A percentile compares a stretch with the other conserved stretches of the same genome.
Conservation (phyloP, 1,140 invertebrate species). For the Drosophila kepulauana region DNA sequence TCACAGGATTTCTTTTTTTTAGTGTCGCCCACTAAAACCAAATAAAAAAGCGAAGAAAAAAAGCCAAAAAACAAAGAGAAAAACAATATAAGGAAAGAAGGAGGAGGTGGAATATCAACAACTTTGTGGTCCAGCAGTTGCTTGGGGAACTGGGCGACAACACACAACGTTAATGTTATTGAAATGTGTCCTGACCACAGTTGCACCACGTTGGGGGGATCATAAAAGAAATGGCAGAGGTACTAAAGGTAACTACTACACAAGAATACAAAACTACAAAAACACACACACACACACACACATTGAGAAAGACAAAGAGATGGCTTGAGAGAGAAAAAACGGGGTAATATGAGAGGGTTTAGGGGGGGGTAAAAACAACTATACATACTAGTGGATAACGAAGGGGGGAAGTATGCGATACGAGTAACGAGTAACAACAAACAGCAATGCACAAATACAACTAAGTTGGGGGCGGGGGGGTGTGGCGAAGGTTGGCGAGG, state of each 20-base stretch:
- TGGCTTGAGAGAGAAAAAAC: not conserved
- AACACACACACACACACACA: conserved; percentile 32
- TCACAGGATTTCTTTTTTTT: conserved; percentile 3
- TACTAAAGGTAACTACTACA: conserved; percentile 60
- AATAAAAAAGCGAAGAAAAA: conserved; percentile 8
- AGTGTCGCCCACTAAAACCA: conserved; percentile 9
- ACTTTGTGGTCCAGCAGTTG: conserved; percentile 48
- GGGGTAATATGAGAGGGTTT: not conserved
- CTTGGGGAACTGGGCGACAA: conserved; percentile 50
- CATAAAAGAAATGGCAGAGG: conserved; percentile 76
- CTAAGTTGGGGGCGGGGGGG: conserved; percentile 36
- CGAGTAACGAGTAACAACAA: conserved; percentile 51
- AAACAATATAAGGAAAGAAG: conserved; percentile 14
- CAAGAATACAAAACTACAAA: conserved; percentile 61
- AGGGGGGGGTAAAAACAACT: conserved; percentile 17
- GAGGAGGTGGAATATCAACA: conserved; percentile 21
- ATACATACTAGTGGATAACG: not conserved
- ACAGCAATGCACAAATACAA: conserved; percentile 60
- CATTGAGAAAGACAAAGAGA: conserved; percentile 28
- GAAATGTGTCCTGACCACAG: conserved; percentile 65
- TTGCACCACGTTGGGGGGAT: conserved; percentile 57
- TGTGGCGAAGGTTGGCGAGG: not conserved
- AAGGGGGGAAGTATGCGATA: conserved; percentile 31
- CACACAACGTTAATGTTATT: conserved; percentile 72
- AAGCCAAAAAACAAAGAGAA: conserved; percentile 21